Conservation (phyloP, 92 coral and sea anemone genomes). For the Ricordea florida region DNA sequence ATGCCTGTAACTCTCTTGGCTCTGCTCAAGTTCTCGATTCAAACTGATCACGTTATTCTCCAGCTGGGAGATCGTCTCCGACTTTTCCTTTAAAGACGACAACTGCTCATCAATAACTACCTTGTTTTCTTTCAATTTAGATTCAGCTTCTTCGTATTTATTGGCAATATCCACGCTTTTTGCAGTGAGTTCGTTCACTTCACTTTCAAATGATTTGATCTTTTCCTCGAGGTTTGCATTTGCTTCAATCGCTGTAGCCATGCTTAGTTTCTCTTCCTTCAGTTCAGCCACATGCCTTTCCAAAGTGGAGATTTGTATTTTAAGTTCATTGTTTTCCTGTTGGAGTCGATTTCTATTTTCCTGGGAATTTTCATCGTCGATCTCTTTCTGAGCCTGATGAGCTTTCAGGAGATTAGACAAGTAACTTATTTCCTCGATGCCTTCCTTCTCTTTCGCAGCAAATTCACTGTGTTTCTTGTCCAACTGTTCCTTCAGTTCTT, state of each 20-base stretch:
- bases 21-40: background rate
- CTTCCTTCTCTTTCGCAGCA: constrained; percentile 50
- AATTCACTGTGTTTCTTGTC: constrained; percentile 60
- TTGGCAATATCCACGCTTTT: constrained; percentile 43
- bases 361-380: constrained; percentile 55
- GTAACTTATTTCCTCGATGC: constrained; percentile 69
- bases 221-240: constrained; percentile 67
- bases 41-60: background rate
- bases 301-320: constrained; percentile 58
- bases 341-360: constrained; percentile 62
- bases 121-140: constrained; percentile 56
- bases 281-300: constrained; percentile 75
- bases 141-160: constrained; percentile 51
- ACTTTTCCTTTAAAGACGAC: constrained; percentile 45
- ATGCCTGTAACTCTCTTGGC: background rate
- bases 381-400: constrained; percentile 76
- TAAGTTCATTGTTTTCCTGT: constrained; percentile 75
- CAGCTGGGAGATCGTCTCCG: constrained; percentile 22
- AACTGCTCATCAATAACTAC: constrained; percentile 76
- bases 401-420: constrained; percentile 85
- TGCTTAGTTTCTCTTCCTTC: constrained; percentile 63
- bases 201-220: constrained; percentile 52
- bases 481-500: constrained; percentile 80
- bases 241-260: constrained; percentile 63
- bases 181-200: constrained; percentile 32